A percentile compares a stretch with the other conserved stretches of the same genome.
Conservation (phyloP, 2,888 invertebrate species). For the Bimastos eiseni region DNA sequence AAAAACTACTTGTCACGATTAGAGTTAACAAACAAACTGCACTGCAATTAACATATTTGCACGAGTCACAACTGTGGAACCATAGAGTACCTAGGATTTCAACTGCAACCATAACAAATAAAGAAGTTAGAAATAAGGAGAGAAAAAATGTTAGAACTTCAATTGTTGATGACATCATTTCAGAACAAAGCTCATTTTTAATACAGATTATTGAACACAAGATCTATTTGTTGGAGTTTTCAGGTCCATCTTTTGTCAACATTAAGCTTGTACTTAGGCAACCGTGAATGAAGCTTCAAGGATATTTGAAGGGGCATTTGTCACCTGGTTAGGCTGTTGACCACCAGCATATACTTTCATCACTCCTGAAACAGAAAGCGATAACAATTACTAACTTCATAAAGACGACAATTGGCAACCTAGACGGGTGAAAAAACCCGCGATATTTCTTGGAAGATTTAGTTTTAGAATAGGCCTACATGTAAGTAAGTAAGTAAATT, state of each 20-base stretch:
- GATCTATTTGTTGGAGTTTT: background rate
- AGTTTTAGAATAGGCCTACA: too few relatives aligned
- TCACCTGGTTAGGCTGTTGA: slow-evolving; percentile 49
- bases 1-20: background rate
- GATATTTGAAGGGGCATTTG: slow-evolving; percentile 37
- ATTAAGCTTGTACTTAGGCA: background rate
- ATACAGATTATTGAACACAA: background rate
- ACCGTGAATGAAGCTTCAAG: slow-evolving; percentile 20
- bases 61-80: background rate
- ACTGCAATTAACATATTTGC: background rate
- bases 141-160: background rate
- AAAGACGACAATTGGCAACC: background rate
- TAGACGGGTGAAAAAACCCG: background rate
- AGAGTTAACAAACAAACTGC: background rate
- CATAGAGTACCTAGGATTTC: background rate
- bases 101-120: background rate
- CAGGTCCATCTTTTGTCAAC: background rate
- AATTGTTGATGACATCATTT: background rate
- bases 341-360: slow-evolving; percentile 49
- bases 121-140: background rate
- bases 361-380: background rate
- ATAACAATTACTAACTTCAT: background rate
- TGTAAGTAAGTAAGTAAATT: too few relatives aligned
- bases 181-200: background rate
- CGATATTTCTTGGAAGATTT: background rate